These are phyloP conservation scores for Artemia franciscana DNA, from an alignment of 1,140 invertebrate genomes.

Conservation along the genomic window DNA sequence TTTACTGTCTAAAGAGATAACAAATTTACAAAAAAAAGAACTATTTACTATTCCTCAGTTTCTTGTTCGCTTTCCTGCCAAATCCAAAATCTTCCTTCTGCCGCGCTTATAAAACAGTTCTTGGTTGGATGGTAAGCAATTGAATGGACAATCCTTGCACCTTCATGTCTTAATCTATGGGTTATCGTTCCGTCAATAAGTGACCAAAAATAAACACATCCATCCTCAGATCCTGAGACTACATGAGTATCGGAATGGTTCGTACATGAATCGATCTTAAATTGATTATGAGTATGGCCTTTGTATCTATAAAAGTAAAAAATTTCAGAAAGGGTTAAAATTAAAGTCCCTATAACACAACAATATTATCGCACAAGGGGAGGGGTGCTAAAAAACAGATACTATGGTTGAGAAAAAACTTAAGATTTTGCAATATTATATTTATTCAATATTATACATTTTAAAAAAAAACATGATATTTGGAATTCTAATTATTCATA, in stretches of 20 bases:
- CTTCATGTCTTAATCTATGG: conserved; percentile 20
- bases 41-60: too few species aligned
- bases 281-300: conserved; percentile 52
- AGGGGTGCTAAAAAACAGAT: too few species aligned
- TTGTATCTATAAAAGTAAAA: conserved; percentile 29
- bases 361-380: too few species aligned
- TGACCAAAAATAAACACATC: conserved; percentile 67
- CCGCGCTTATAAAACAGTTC: conserved; percentile 23
- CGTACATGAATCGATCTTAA: conserved; percentile 61
- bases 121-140: conserved; percentile 27
- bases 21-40: too few species aligned
- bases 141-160: conserved; percentile 32
- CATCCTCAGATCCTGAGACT: conserved; percentile 65
- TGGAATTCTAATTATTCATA: too few species aligned
- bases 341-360: too few species aligned
- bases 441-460: too few species aligned
- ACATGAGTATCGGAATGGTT: conserved; percentile 55
- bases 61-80: conserved; percentile 20
- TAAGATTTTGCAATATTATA: too few species aligned
- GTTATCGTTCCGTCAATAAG: conserved; percentile 42
- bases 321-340: too few species aligned
- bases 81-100: conserved; percentile 23
- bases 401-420: too few species aligned
- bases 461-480: too few species aligned
- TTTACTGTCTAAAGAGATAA: too few species aligned